Evolutionary conservation across 2,797 vertebrate genomes (phyloP).

Genomic region (Falco berigora): DNA sequence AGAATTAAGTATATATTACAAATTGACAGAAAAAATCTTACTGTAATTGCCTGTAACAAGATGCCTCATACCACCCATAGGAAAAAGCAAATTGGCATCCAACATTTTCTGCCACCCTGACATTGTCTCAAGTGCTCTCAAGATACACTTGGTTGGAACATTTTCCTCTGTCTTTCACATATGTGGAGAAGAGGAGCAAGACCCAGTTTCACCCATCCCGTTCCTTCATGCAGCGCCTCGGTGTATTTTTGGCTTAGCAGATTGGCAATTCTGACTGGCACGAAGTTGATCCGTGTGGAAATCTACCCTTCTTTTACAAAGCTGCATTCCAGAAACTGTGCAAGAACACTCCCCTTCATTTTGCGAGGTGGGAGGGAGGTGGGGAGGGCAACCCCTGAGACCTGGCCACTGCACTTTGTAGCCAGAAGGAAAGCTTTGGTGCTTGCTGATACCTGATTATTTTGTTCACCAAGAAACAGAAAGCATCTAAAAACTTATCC

Average conservation of each 20-base stretch:
- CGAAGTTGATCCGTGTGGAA: not conserved
- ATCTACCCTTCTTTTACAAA: not conserved
- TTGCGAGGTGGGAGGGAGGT: not conserved
- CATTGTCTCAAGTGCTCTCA: not conserved
- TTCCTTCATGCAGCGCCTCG: not conserved
- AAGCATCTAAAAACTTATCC: not conserved
- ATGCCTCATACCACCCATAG: not conserved
- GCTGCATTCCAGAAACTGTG: not conserved
- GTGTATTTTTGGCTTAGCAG: not conserved
- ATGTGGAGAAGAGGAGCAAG: not conserved
- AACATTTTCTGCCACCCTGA: not conserved
- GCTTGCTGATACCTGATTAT: not conserved
- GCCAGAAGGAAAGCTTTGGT: not conserved
- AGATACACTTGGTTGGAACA: not conserved
- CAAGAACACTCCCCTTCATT: not conserved
- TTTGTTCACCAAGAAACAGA: not conserved
- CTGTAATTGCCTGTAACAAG: not conserved
- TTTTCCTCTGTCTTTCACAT: not conserved
- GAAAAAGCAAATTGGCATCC: not conserved
- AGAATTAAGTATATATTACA: not conserved
- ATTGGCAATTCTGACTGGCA: not conserved
- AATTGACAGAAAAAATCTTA: not conserved
- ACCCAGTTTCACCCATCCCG: not conserved
- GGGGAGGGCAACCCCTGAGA: not conserved
- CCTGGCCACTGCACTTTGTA: not conserved